Evolutionary conservation across 2,888 invertebrate genomes (phyloP), one percentile per base, ranked within the genome.

Genomic region (Phyto melanocephala): DNA sequence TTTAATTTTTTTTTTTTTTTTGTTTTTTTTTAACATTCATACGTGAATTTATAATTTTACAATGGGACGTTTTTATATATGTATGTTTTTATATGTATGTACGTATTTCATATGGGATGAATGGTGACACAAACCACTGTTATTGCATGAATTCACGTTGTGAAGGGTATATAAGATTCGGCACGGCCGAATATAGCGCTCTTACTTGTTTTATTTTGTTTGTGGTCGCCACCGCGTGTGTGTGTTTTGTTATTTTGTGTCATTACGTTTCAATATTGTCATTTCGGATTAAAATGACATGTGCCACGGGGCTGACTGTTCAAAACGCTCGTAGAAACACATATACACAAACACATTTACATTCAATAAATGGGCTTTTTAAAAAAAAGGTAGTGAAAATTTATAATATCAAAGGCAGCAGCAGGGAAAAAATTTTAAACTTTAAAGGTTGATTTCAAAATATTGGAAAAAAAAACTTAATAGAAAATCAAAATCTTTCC

Each of bases 231-330:
- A 71, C 70, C 56, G 83, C 72, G 83, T 65, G 85, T 85, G 85
- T 85, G 85, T 85, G 79, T 87, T 86, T 86, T 87, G 87, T 87
- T 87, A 84, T 88, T 87, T 87, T 86, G 87, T 88, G 87, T 81
- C 90, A 91, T 91, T 91, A 91, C 89, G 90, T 89, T 90, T 90
- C 90, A 90, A 91, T 90, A 90, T 91, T 91, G 90, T 91, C 90
- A 89, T 91, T 89, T 87, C 86, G 90, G 90, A 90, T 90, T 90
- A 90, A 68, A 71, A 56, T 79, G 80, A 80, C 83, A 83, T 83
- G 80, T 78, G 83, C 83, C 80, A 80, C 52, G 81, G 80, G 68
- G n/a, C n/a, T n/a, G n/a, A n/a, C 76, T 63, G 72, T 58, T 77
- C 70, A 74, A 70, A 80, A 68, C 15, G 42, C 54, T 74, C 42